Base-by-base conservation (phyloP, 2,113 vertebrate genomes). In the Ptilonorhynchus violaceus region DNA sequence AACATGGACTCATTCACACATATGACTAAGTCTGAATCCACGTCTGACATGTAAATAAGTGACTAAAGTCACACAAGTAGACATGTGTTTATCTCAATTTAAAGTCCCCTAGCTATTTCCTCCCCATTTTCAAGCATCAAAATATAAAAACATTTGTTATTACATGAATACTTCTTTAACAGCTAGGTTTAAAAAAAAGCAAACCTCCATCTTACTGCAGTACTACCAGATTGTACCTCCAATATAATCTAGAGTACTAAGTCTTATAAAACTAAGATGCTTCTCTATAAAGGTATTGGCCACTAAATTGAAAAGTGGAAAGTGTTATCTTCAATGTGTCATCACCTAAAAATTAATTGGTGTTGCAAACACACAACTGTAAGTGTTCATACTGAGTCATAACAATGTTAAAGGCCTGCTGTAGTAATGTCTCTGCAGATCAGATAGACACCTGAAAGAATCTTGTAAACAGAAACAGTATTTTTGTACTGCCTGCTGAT, bases 401-500 rank as follows among this genome's bases (percentile, higher is more conserved):
- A 35, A 68, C 25, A 80, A 73, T 2, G 42, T 58, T 75, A 87
- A 88, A 90, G 56, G 33, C 15, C 19, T 60, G 95, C 56, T 37
- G 24, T 12, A 92, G 33, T 60, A 83, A 94, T 88, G 95, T 92
- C 84, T 92, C n/a, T 96, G 87, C 82, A 95, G 35, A 89, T 82
- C 28, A 82, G 74, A 60, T 0, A 91, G 53, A 49, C 58, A 41
- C 44, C 44, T 88, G 55, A 91, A 78, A 90, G 27, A 42, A 68
- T 59, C 78, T 53, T 78, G 37, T 81, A 95, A 80, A 85, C 1
- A 96, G 67, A 90, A 92, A 88, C 21, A 66, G 55, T 73, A 86
- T 76, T 97, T 97, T 91, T 92, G 73, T 92, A 86, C 75, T 97
- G 88, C 62, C 88, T 96, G 74, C 42, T 75, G 31, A 84, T 88